Conservation (phyloP, 2,888 invertebrate genomes). For the Ctenicera cuprea region DNA sequence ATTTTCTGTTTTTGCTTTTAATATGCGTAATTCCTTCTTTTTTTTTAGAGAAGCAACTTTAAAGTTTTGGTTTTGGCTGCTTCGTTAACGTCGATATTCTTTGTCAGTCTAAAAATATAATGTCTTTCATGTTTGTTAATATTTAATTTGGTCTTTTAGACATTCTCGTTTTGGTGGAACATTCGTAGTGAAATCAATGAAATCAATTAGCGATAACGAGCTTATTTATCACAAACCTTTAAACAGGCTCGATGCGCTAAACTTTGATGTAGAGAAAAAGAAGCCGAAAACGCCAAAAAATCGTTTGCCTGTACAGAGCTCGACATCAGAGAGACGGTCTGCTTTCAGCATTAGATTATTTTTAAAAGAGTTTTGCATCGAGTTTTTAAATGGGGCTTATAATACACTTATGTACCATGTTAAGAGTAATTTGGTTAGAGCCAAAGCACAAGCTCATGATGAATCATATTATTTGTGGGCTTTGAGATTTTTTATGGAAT, state of each 20-base stretch:
- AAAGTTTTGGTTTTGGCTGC: background rate
- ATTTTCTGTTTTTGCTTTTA: too few species aligned
- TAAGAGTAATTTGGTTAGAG: constrained; percentile 83
- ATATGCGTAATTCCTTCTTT: background rate
- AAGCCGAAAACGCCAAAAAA: constrained; percentile 85
- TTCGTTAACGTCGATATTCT: background rate
- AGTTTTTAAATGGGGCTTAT: constrained; percentile 94
- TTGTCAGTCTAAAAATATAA: background rate
- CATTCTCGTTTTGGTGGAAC: constrained; percentile 97
- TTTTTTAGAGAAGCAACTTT: background rate
- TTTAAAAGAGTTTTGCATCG: constrained; percentile 94
- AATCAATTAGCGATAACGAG: constrained; percentile 91
- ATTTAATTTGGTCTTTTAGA: constrained; percentile 71
- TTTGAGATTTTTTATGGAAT: constrained; percentile 97
- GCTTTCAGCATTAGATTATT: constrained; percentile 92
- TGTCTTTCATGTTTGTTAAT: constrained; percentile 18
- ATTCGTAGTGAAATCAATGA: constrained; percentile 93
- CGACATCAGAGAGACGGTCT: constrained; percentile 83
- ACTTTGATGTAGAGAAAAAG: constrained; percentile 85
- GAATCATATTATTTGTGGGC: constrained; percentile 97
- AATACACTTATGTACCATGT: constrained; percentile 94
- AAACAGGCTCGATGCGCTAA: constrained; percentile 83
- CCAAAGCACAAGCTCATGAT: constrained; percentile 86
- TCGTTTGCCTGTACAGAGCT: constrained; percentile 81
- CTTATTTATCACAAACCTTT: constrained; percentile 92